Base-by-base conservation (phyloP, 2,888 invertebrate species). In the Eupeodes latifasciatus region DNA sequence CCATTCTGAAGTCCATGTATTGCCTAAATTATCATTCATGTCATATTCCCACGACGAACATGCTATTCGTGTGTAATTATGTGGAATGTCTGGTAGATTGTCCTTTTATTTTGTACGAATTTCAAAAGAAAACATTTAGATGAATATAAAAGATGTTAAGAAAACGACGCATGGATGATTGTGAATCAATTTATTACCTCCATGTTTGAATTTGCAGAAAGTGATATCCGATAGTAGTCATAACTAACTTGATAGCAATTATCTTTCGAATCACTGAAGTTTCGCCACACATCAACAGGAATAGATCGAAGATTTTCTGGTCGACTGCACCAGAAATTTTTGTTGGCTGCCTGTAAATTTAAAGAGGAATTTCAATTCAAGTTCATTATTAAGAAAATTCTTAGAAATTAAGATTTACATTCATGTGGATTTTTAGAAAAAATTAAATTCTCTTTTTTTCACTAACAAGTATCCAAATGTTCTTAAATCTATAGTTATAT, bases 1-100 rank as follows among this genome's bases (percentile, higher is more conserved):
- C 96, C 97, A 97, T 94, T 97, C 96, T 0, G 96, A 96, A 82
- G 96, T 96, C 90, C 97, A 95, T 1, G 96, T 97, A 89, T 95
- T 94, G 9, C 96, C 96, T 80, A 93, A 91, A 89, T 92, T 93
- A 89, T 94, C 94, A 74, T 93, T 90, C 12, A 93, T 93, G 90
- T 95, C 95, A 91, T 95, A 96, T 88, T 95, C 95, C 96, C 96
- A 96, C 57, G 94, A 94, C 10, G 93, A 93, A 91, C 96, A 96
- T 75, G 94, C 94, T 81, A 94, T 92, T 84, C 94, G 94, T 14
- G 93, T 92, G 51, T 93, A 92, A 61, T 94, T 89, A 2, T 93
- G 36, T n/a, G 94, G 93, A 5, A 94, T 94, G 2, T 94, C 90
- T 47, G 82, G 83, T 72, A 82, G 79, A 78, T 75, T 87, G 47